These are phyloP conservation scores for Ptiloglossa arizonensis DNA, from an alignment of 1,140 invertebrate genomes.

Conservation along the genomic window DNA sequence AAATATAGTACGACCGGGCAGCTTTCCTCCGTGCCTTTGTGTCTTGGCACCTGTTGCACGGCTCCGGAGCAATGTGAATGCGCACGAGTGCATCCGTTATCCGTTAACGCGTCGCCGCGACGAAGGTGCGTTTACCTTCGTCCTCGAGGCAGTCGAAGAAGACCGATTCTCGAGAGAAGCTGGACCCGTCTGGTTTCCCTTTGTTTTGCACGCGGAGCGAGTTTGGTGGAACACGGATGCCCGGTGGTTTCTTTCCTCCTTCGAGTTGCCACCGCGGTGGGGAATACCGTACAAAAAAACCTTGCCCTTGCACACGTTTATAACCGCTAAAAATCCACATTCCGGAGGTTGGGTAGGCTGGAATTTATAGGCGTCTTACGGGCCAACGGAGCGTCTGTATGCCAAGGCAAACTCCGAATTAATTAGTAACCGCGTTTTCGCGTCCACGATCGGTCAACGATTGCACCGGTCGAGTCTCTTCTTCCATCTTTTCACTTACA, in stretches of 20 bases:
- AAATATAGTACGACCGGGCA: background rate
- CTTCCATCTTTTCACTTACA: background rate
- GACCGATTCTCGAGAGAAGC: slow-evolving; percentile 50
- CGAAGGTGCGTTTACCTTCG: slow-evolving; percentile 63
- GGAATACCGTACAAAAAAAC: slow-evolving; percentile 66
- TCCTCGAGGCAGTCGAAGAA: slow-evolving; percentile 59
- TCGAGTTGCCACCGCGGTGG: slow-evolving; percentile 1
- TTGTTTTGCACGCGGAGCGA: slow-evolving; percentile 59
- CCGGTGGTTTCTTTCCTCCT: slow-evolving; percentile 2
- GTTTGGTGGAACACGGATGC: slow-evolving; percentile 27
- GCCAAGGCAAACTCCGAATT: slow-evolving; percentile 70
- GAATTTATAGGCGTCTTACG: slow-evolving; percentile 68
- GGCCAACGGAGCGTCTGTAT: slow-evolving; percentile 50
- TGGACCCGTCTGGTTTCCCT: slow-evolving; percentile 54
- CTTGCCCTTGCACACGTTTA: slow-evolving; percentile 75
- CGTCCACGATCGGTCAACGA: background rate
- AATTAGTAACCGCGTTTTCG: slow-evolving; percentile 58
- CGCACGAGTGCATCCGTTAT: slow-evolving; percentile 36
- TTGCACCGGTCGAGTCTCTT: slow-evolving; percentile 10
- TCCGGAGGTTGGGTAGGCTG: slow-evolving; percentile 50
- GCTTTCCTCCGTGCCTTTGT: slow-evolving; percentile 32
- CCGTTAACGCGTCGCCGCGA: slow-evolving; percentile 33
- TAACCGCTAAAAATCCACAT: slow-evolving; percentile 69
- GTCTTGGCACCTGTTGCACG: slow-evolving; percentile 35
- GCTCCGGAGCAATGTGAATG: background rate